Evolutionary conservation across 1,140 invertebrate species (phyloP), one percentile per base, ranked within the genome.

Genomic region (Euglossa dilemma): DNA sequence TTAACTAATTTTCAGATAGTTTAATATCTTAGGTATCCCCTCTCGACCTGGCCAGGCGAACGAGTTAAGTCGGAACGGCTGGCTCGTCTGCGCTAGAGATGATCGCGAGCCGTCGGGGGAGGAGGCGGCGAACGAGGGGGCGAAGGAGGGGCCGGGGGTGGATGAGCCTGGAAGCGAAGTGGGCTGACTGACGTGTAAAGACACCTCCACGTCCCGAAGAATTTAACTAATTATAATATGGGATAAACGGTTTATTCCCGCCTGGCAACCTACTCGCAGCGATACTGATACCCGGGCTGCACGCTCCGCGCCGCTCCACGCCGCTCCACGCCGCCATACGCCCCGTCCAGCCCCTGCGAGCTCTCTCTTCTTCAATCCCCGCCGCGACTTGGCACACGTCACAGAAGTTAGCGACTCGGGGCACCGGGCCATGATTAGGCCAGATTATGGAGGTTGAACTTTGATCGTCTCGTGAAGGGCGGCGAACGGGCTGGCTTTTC

Each of bases 191-290:
- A 94, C 93, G 93, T 94, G 93, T 94, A 94, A 94, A 94, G 94
- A 94, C 93, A 94, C 93, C 93, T 94, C 90, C 91, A 91, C 91
- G 93, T 94, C 92, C 89, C 92, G 93, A 94, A 94, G 93, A 94
- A 94, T 94, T 94, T 94, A 94, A 94, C 93, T 94, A 94, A 94
- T 94, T 94, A 94, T 94, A 94, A 94, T 94, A 94, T 92, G 92
- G 92, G 93, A 94, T 94, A 94, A 94, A 94, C 92, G 91, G 92
- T 93, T 93, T 93, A 93, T 93, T 92, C 92, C 92, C 93, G 92
- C 90, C 91, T 92, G 90, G 91, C 91, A 93, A 92, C 90, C 92
- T 93, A 93, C 92, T 92, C 90, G 88, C 89, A 90, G 87, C 91
- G 91, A 93, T 93, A 92, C 92, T 92, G 91, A 93, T 93, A 92